Percentiles rank a stretch among this genome's conserved stretches.
Conservation (phyloP, 2,797 vertebrate species). For the Tauraco hartlaubi region DNA sequence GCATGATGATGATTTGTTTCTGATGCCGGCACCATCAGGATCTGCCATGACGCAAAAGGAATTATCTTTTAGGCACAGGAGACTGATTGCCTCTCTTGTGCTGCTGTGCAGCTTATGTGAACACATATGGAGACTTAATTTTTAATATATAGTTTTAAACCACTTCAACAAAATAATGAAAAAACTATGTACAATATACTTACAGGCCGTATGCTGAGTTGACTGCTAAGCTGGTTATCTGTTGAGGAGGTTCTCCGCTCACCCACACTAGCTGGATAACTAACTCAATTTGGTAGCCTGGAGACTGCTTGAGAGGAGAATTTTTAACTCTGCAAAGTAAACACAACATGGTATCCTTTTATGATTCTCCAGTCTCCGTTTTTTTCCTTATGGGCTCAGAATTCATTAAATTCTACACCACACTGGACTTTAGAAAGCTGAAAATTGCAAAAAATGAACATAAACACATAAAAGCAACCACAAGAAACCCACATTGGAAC, state of each 20-base stretch:
- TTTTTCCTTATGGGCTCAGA: neutral
- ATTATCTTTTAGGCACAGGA: neutral
- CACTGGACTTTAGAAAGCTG: rapidly evolving
- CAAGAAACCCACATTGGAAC: neutral
- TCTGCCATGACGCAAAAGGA: neutral
- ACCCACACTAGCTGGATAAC: slow-evolving; percentile 98
- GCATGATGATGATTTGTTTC: neutral
- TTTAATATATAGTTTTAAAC: neutral
- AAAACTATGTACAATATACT: slow-evolving; percentile 69
- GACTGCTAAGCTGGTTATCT: slow-evolving; percentile 94
- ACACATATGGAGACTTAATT: neutral
- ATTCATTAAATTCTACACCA: neutral
- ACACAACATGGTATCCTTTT: neutral
- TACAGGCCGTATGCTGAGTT: slow-evolving; percentile 97
- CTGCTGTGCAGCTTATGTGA: neutral
- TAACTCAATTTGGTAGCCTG: slow-evolving; percentile 95
- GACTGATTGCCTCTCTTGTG: neutral
- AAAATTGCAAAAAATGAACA: neutral
- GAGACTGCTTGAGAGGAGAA: slow-evolving; percentile 94
- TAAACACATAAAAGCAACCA: neutral
- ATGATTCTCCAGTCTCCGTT: neutral
- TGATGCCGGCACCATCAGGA: neutral
- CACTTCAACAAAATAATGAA: neutral
- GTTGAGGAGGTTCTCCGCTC: slow-evolving; percentile 96
- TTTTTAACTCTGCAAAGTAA: slow-evolving; percentile 90